Conservation (phyloP, 2,113 vertebrate genomes). For the Bubo blakistoni region DNA sequence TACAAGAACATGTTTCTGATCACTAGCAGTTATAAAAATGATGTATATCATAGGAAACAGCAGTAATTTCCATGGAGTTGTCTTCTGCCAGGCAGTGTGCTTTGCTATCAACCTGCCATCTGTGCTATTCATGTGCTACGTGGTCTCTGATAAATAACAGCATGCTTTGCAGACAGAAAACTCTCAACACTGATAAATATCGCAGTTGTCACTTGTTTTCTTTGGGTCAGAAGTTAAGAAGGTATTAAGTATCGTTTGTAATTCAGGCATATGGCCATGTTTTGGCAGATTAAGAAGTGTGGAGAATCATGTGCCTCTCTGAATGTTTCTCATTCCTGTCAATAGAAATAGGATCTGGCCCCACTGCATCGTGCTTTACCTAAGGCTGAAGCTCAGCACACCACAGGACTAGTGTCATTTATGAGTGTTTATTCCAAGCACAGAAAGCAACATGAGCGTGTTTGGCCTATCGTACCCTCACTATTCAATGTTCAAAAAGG, state of each 20-base stretch:
- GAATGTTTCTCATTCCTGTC: background rate
- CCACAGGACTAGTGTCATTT: background rate
- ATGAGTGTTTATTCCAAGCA: conserved; percentile 9
- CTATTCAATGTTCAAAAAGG: conserved; percentile 23
- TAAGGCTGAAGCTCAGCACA: background rate
- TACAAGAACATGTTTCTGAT: background rate
- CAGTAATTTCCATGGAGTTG: background rate
- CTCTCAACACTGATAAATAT: background rate
- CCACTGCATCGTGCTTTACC: background rate
- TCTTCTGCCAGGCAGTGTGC: background rate
- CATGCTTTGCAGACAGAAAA: background rate
- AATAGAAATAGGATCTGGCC: background rate
- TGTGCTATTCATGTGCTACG: background rate
- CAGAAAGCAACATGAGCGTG: background rate
- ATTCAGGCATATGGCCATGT: background rate
- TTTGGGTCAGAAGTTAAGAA: background rate
- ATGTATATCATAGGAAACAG: background rate
- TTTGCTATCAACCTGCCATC: background rate
- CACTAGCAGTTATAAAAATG: background rate
- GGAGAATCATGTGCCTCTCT: background rate
- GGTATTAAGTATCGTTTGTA: background rate
- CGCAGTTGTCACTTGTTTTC: background rate
- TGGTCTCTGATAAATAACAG: background rate
- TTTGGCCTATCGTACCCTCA: background rate
- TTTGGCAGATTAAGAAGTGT: background rate